phyloP scores from a whole-genome alignment of 2,888 invertebrate genomes.

The Lacanobia oleracea region DNA sequence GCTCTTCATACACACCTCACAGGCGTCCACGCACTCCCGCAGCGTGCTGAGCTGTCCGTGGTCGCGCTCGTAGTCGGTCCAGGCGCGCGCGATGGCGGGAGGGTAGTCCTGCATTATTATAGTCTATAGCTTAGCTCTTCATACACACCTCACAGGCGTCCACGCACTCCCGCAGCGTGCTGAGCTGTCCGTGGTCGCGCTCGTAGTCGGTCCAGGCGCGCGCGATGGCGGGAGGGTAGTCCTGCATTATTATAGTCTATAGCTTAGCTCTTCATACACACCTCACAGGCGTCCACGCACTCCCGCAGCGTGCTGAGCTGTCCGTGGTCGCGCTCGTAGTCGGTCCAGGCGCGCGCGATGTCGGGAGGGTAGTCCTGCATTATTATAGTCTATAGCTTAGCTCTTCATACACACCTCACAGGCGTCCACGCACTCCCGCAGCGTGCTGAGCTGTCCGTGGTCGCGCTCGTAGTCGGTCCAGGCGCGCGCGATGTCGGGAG shows the following conservation, averaged over 20 bases:
- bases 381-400: background rate
- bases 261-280: slow-evolving; percentile 47
- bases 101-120: no score
- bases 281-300: slow-evolving; percentile 85
- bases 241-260: slow-evolving; percentile 44
- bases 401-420: slow-evolving; percentile 76
- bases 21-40: no score
- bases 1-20: no score
- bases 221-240: background rate
- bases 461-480: slow-evolving; percentile 96
- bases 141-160: no score
- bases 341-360: slow-evolving; percentile 92
- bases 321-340: slow-evolving; percentile 95
- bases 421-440: slow-evolving; percentile 86
- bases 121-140: no score
- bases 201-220: no score
- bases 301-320: slow-evolving; percentile 89
- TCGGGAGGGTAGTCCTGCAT: slow-evolving; percentile 44
- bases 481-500: slow-evolving; percentile 93
- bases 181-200: no score
- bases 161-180: no score
- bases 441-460: slow-evolving; percentile 92
- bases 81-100: no score
- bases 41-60: no score
- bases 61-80: no score